These are phyloP conservation scores for Takifugu flavidus DNA, from an alignment of 2,113 vertebrate species.

Conservation along the genomic window DNA sequence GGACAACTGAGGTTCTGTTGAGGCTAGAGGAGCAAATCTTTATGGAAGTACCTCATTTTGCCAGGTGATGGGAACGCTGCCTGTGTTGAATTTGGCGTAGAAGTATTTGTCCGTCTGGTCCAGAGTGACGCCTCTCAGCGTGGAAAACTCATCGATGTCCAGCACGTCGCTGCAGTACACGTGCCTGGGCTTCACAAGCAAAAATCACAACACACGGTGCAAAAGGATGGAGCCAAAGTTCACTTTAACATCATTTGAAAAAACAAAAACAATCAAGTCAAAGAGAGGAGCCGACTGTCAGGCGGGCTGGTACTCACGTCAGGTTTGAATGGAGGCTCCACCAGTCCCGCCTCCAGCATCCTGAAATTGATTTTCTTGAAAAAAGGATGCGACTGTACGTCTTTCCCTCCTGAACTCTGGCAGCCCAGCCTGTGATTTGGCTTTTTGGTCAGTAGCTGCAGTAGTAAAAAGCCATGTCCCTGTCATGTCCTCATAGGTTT, in stretches of 20 bases:
- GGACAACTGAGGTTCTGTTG: background rate
- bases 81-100: conserved; percentile 79
- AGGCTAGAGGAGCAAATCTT: too few species aligned
- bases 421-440: conserved; percentile 74
- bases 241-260: too few species aligned
- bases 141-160: conserved; percentile 85
- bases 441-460: conserved; percentile 79
- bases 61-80: conserved; percentile 79
- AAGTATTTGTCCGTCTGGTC: conserved; percentile 74
- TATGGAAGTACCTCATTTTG: conserved; percentile 78
- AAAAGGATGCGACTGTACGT: conserved; percentile 77
- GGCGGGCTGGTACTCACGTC: conserved; percentile 65
- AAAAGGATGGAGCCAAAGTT: background rate
- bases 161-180: conserved; percentile 86
- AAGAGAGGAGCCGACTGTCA: background rate
- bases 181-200: conserved; percentile 66
- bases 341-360: conserved; percentile 79
- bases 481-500: too few species aligned
- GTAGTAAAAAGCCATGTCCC: background rate
- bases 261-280: too few species aligned
- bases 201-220: background rate
- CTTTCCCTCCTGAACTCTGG: conserved; percentile 33
- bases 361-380: conserved; percentile 81
- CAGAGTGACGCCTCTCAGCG: conserved; percentile 78
- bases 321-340: conserved; percentile 77